Evolutionary conservation across 2,797 vertebrate genomes (phyloP).

Genomic region (Gallirallus australis): DNA sequence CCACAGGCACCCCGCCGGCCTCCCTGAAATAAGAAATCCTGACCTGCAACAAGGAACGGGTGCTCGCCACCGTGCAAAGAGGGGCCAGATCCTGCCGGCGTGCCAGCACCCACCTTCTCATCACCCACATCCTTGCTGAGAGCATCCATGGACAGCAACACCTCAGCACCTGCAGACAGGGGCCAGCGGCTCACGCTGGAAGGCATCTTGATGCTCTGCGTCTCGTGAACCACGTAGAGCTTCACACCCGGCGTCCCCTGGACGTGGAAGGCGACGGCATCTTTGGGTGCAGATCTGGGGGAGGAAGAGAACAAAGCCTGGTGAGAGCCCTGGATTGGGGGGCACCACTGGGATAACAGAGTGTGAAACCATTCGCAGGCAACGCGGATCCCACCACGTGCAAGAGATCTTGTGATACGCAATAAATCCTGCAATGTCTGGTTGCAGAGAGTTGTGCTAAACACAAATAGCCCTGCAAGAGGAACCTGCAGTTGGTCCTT

Average conservation of each 20-base stretch:
- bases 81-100: rapidly evolving
- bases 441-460: rapidly evolving
- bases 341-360: too few relatives aligned
- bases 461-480: rapidly evolving
- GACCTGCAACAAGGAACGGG: slow-evolving; percentile 16
- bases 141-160: background rate
- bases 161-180: background rate
- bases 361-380: rapidly evolving
- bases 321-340: background rate
- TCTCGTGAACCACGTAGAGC: slow-evolving; percentile 31
- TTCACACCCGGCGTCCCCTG: background rate
- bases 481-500: too few relatives aligned
- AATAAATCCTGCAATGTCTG: rapidly evolving
- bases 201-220: background rate
- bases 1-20: background rate
- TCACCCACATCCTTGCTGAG: slow-evolving; percentile 26
- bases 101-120: slow-evolving; percentile 54
- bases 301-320: rapidly evolving
- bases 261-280: background rate
- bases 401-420: rapidly evolving
- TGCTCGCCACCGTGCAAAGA: background rate
- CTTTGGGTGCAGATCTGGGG: slow-evolving; percentile 36
- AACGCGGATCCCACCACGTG: rapidly evolving
- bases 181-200: slow-evolving; percentile 45
- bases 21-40: slow-evolving; percentile 55